phyloP scores from a whole-genome alignment of 2,113 vertebrate genomes.

The Oncorhynchus clarkii region DNA sequence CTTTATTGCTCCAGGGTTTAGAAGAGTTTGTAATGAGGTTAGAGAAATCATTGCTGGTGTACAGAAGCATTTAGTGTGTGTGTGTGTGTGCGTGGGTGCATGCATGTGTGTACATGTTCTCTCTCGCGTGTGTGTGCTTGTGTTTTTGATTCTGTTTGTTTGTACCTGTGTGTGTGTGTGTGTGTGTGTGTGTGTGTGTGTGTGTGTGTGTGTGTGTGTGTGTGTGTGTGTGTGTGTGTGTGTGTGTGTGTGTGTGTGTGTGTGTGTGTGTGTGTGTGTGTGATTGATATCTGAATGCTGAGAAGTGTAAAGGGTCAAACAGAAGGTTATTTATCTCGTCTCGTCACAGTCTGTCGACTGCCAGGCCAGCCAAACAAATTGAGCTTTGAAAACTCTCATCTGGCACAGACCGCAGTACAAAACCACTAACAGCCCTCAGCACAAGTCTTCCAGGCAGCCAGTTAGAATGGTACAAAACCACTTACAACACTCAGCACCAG shows the following conservation, averaged over 20 bases:
- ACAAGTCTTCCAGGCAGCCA: slow-evolving; percentile 26
- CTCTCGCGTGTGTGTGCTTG: too few species aligned
- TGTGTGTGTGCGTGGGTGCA: background rate
- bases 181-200: too few species aligned
- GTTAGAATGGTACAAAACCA: slow-evolving; percentile 27
- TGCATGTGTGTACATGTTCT: background rate
- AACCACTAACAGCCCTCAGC: slow-evolving; percentile 36
- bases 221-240: background rate
- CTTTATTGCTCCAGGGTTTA: slow-evolving; percentile 41
- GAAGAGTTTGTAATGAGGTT: slow-evolving; percentile 42
- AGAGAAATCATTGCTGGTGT: slow-evolving; percentile 15
- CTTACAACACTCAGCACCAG: slow-evolving; percentile 50
- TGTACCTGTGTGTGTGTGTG: too few species aligned
- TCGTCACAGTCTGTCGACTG: slow-evolving; percentile 2
- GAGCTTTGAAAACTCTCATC: slow-evolving; percentile 27
- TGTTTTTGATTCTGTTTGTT: background rate
- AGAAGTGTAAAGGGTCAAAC: slow-evolving; percentile 1
- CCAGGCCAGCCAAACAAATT: slow-evolving; percentile 20
- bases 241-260: too few species aligned
- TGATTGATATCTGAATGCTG: background rate
- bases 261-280: background rate
- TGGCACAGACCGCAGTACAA: slow-evolving; percentile 43
- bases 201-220: background rate
- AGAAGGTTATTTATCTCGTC: slow-evolving; percentile 15
- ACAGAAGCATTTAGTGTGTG: slow-evolving; percentile 16